Conservation (phyloP, 1,140 invertebrate species). For the Trichonephila clavipes region DNA sequence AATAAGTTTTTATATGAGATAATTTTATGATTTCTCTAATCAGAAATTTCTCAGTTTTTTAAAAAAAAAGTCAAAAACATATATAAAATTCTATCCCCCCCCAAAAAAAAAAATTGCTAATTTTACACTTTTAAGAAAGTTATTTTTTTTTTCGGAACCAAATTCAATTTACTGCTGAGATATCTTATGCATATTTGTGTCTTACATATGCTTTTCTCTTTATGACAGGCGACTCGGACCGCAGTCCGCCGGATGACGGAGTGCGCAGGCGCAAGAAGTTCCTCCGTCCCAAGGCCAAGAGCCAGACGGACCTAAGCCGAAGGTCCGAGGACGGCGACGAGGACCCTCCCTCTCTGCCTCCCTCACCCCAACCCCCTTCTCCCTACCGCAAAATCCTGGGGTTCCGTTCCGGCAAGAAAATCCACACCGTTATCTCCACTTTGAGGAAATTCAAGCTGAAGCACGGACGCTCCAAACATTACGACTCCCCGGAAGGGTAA, state of each 20-base stretch:
- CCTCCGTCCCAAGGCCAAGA: constrained; percentile 65
- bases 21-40: too few relatives aligned
- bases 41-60: too few relatives aligned
- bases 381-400: constrained; percentile 56
- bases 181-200: too few relatives aligned
- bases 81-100: too few relatives aligned
- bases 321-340: constrained; percentile 59
- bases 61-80: too few relatives aligned
- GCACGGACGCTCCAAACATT: constrained; percentile 30
- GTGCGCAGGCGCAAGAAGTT: constrained; percentile 44
- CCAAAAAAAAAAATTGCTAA: too few relatives aligned
- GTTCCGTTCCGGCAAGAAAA: constrained; percentile 65
- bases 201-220: too few relatives aligned
- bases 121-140: too few relatives aligned
- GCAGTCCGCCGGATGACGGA: constrained; percentile 67
- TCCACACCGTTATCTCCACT: constrained; percentile 76
- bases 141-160: too few relatives aligned
- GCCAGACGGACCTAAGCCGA: constrained; percentile 57
- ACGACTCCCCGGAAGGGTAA: constrained; percentile 33
- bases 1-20: too few relatives aligned
- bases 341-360: constrained; percentile 5
- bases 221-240: constrained; percentile 41
- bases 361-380: constrained; percentile 24
- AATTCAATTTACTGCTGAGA: too few relatives aligned
- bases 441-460: constrained; percentile 71